phyloP scores from a whole-genome alignment of 2,888 invertebrate genomes.

The Lamproptera curius region DNA sequence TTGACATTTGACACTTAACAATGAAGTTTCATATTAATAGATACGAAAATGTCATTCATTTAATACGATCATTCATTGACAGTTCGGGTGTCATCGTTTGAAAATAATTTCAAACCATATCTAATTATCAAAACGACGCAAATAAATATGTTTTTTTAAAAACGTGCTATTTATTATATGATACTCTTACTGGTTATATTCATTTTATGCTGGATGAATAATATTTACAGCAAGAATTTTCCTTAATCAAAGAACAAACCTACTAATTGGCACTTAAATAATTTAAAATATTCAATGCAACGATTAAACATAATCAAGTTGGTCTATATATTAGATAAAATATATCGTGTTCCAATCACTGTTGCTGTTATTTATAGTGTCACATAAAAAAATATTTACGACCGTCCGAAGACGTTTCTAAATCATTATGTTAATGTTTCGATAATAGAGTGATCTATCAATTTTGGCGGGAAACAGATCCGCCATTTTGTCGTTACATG shows the following conservation, averaged over 20 bases:
- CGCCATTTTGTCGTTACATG: conserved; percentile 10
- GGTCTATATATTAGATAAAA: background rate
- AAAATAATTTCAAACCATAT: too few relatives aligned
- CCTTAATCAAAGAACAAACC: background rate
- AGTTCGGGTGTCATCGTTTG: too few relatives aligned
- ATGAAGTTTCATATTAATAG: too few relatives aligned
- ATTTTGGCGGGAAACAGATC: conserved; percentile 10
- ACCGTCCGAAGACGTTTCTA: background rate
- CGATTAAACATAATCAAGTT: background rate
- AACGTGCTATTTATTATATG: too few relatives aligned
- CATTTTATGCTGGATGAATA: too few relatives aligned
- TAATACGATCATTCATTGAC: too few relatives aligned
- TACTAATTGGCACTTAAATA: background rate
- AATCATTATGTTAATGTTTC: conserved; percentile 1
- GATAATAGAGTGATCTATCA: conserved; percentile 13
- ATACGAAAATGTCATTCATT: too few relatives aligned
- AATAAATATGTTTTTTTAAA: too few relatives aligned
- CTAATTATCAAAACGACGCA: too few relatives aligned
- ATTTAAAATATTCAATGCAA: background rate
- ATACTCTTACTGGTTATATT: too few relatives aligned
- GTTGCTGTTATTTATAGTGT: conserved; percentile 1
- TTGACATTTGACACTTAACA: too few relatives aligned
- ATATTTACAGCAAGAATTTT: background rate
- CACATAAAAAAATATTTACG: conserved; percentile 7
- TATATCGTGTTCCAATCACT: background rate